Evolutionary conservation across 2,888 invertebrate species (phyloP), one percentile per base, ranked within the genome.

Genomic region (Ceratothoa steindachneri): DNA sequence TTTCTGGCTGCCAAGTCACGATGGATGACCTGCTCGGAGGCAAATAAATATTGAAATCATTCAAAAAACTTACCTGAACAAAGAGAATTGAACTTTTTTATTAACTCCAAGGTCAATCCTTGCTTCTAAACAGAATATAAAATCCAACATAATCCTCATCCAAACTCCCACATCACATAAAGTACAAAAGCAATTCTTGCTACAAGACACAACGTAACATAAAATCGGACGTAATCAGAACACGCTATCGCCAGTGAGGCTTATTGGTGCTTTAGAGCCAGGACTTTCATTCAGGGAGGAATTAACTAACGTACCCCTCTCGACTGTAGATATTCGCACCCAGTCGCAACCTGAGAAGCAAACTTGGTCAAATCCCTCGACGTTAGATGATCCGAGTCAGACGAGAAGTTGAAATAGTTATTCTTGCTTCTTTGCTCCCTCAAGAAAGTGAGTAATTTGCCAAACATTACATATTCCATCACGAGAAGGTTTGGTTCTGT

Each of bases 401-500:
- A 88, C 1, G 81, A 81, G 77, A 80, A 80, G 71, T 81, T 81
- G 84, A 89, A 89, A 79, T 89, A 87, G 81, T 86, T 86, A 79
- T 86, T 85, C 76, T 86, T 83, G 29, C 86, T 86, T 81, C 86
- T 86, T 84, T 85, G 89, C 84, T 87, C 92, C 55, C 93, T 87
- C 76, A 93, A 86, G 82, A 91, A 90, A 0, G 91, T 89, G 80
- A 92, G 85, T 78, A 93, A 85, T 83, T 93, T 91, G 51, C 93
- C 93, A 81, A 91, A 90, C 89, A 91, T 91, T 75, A 92, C 92
- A 83, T 91, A 93, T 84, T 93, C 93, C 90, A 93, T 90, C 81
- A 93, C 90, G 64, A 93, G 86, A 82, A 92, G 89, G 83, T 91
- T 89, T 0, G 93, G 93, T 82, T 93, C 93, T 92, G 86, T n/a